Conservation (phyloP, 2,113 vertebrate genomes). For the Platysteira castanea region DNA sequence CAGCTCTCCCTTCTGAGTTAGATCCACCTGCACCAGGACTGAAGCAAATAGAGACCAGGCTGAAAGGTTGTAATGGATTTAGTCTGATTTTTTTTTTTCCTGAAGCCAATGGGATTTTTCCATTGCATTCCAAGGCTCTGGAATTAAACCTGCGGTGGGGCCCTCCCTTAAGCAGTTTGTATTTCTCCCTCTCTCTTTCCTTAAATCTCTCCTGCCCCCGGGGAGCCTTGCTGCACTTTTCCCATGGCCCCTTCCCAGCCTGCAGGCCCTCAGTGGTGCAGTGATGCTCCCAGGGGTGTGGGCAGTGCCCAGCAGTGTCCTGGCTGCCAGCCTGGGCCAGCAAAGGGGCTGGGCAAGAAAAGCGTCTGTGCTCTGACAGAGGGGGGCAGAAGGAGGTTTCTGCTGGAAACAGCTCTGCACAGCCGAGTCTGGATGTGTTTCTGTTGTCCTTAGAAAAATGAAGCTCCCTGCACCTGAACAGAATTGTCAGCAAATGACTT, state of each 20-base stretch:
- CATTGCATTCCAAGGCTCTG: neutral
- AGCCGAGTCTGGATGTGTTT: neutral
- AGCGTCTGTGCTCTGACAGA: neutral
- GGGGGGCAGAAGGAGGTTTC: neutral
- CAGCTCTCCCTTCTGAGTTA: neutral
- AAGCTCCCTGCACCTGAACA: neutral
- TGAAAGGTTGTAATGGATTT: neutral
- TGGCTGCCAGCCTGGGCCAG: neutral
- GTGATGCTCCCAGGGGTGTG: neutral
- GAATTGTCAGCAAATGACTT: neutral
- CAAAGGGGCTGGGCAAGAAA: fast-evolving
- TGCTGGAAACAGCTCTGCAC: neutral
- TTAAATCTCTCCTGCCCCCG: neutral
- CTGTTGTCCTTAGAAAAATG: neutral
- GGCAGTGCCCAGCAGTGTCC: neutral
- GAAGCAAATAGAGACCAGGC: neutral
- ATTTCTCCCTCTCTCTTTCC: neutral
- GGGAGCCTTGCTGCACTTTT: neutral
- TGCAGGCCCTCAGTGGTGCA: fast-evolving
- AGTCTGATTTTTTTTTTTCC: neutral
- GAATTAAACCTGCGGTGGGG: neutral
- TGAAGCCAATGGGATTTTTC: neutral
- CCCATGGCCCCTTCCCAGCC: fast-evolving
- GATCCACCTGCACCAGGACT: neutral
- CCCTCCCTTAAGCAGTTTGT: neutral